Evolutionary conservation across 2,113 vertebrate species (phyloP).

Genomic region (Choloepus hoffmanni): DNA sequence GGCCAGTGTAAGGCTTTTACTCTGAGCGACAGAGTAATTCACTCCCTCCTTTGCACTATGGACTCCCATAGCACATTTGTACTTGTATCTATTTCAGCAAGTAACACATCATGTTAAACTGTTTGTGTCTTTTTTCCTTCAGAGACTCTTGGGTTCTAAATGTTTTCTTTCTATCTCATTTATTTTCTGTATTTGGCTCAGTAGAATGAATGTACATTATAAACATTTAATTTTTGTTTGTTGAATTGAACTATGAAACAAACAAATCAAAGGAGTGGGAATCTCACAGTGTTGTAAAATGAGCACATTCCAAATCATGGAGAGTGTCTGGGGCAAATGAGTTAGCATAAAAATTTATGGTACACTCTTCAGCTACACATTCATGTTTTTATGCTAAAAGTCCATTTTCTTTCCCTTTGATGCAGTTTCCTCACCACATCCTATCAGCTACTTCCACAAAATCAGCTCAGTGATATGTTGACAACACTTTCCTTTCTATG

Average conservation of each 20-base stretch:
- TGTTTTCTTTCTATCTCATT: slow-evolving; percentile 59
- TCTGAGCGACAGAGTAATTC: slow-evolving; percentile 69
- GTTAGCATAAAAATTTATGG: not conserved
- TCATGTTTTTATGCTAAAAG: not conserved
- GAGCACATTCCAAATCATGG: not conserved
- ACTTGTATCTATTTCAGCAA: slow-evolving; percentile 62
- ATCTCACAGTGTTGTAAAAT: not conserved
- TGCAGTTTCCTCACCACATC: not conserved
- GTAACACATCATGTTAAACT: slow-evolving; percentile 63
- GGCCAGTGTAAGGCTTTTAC: slow-evolving; percentile 41
- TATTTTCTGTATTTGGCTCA: slow-evolving; percentile 45
- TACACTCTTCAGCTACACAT: not conserved
- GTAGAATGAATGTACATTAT: slow-evolving; percentile 49
- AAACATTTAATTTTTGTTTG: slow-evolving; percentile 51
- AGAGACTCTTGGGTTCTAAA: slow-evolving; percentile 4
- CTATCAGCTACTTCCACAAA: not conserved
- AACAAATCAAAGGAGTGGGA: not conserved
- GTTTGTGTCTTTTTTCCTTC: slow-evolving; percentile 35
- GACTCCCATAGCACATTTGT: slow-evolving; percentile 32
- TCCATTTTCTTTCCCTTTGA: not conserved
- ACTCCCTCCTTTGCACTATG: slow-evolving; percentile 17
- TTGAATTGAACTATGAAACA: slow-evolving; percentile 56
- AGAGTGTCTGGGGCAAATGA: not conserved
- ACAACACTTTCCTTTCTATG: not conserved
- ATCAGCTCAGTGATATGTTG: not conserved